Evolutionary conservation across 2,113 vertebrate species (phyloP).

Genomic region (Cnemophilus loriae): DNA sequence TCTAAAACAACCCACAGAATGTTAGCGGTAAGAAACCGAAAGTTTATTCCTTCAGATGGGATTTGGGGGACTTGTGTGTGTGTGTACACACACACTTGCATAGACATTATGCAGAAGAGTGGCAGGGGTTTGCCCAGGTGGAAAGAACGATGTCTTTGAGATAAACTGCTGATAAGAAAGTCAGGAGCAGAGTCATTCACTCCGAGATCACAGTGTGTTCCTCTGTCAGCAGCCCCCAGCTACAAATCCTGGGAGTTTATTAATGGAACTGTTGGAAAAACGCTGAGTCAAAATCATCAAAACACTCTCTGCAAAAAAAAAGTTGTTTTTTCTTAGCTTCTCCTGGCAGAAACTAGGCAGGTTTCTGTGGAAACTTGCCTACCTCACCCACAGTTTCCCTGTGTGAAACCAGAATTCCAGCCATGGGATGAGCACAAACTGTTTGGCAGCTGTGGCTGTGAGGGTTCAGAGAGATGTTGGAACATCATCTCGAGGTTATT

Average conservation of each 20-base stretch:
- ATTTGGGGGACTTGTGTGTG: neutral
- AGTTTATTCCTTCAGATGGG: neutral
- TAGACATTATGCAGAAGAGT: neutral
- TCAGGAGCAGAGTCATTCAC: neutral
- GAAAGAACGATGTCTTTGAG: neutral
- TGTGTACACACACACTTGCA: neutral
- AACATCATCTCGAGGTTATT: neutral
- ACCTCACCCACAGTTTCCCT: neutral
- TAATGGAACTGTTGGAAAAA: neutral
- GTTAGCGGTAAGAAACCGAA: neutral
- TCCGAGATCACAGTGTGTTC: neutral
- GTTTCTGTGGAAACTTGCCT: conserved; percentile 28
- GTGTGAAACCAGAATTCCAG: neutral
- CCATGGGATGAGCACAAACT: neutral
- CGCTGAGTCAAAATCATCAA: neutral
- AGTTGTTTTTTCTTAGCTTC: neutral
- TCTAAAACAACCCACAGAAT: neutral
- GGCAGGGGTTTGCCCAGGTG: neutral
- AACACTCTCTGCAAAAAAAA: neutral
- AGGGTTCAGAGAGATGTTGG: neutral
- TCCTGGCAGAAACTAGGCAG: neutral
- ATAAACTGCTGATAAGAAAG: neutral
- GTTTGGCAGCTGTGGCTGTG: neutral
- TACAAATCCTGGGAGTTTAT: neutral
- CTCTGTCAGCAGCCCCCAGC: neutral